These are phyloP conservation scores for Ganaspis brasiliensis DNA, from an alignment of 2,888 invertebrate genomes.

Conservation along the genomic window DNA sequence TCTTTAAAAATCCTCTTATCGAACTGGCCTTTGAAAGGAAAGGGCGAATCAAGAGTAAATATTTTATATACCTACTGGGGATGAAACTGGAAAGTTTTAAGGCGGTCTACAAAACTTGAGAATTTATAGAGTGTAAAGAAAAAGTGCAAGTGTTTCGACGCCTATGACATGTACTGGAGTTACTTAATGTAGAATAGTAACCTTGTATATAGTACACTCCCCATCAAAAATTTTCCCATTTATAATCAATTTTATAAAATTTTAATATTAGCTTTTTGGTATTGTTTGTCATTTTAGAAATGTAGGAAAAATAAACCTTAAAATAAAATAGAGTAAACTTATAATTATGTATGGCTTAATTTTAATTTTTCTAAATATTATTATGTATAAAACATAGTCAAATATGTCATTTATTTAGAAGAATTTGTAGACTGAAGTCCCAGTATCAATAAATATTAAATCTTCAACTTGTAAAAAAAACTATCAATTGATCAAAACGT, in stretches of 20 bases:
- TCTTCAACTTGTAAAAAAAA: no score
- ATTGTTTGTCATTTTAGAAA: no score
- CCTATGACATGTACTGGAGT: constrained; percentile 30
- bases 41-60: constrained; percentile 34
- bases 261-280: background rate
- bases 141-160: constrained; percentile 29
- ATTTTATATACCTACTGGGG: constrained; percentile 5
- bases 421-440: no score
- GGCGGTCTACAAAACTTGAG: constrained; percentile 8
- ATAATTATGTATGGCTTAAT: no score
- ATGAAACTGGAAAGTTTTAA: constrained; percentile 20
- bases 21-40: constrained; percentile 2
- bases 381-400: no score
- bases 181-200: constrained; percentile 28
- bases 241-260: background rate
- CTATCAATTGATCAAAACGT: no score
- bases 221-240: constrained; percentile 19
- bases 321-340: no score
- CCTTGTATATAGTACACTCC: constrained; percentile 36
- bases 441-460: no score
- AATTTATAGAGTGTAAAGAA: constrained; percentile 30
- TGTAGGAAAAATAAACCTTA: no score
- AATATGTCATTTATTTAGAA: no score
- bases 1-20: constrained; percentile 28
- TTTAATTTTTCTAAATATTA: no score